A percentile compares a stretch with the other conserved stretches of the same genome.
These are phyloP conservation scores for Glaucidium brasilianum DNA, from an alignment of 2,113 vertebrate genomes.

Conservation along the genomic window DNA sequence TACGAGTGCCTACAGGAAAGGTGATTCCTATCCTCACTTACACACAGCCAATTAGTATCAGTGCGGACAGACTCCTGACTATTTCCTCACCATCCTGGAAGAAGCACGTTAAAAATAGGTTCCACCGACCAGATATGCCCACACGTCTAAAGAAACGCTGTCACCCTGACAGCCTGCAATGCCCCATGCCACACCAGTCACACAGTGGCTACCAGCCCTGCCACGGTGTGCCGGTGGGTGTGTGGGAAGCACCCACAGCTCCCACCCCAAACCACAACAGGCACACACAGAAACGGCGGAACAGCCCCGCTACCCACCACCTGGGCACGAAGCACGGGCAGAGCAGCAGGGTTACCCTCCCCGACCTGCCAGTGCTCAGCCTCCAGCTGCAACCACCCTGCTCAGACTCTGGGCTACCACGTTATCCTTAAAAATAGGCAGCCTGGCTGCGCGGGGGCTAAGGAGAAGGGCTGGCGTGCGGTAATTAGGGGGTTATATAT, in stretches of 20 bases:
- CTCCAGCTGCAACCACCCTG: neutral
- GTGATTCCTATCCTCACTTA: neutral
- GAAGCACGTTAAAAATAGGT: neutral
- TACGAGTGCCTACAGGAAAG: fast-evolving
- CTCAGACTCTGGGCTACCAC: neutral
- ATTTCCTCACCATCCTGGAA: neutral
- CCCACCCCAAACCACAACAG: neutral
- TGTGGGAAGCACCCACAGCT: neutral
- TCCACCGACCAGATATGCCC: neutral
- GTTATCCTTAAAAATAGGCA: neutral
- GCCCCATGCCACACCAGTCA: neutral
- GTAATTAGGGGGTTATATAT: neutral
- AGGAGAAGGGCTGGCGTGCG: neutral
- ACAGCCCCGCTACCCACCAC: neutral
- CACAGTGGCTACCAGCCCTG: neutral
- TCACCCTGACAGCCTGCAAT: neutral
- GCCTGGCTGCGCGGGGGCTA: neutral
- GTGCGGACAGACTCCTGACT: neutral
- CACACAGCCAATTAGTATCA: neutral
- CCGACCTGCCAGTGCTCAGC: neutral
- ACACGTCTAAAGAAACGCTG: neutral
- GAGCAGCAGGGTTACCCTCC: neutral
- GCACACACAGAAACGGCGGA: neutral
- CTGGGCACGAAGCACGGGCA: neutral
- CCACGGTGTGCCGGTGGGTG: neutral